Conservation (phyloP, 2,797 vertebrate genomes). For the Vultur gryphus region DNA sequence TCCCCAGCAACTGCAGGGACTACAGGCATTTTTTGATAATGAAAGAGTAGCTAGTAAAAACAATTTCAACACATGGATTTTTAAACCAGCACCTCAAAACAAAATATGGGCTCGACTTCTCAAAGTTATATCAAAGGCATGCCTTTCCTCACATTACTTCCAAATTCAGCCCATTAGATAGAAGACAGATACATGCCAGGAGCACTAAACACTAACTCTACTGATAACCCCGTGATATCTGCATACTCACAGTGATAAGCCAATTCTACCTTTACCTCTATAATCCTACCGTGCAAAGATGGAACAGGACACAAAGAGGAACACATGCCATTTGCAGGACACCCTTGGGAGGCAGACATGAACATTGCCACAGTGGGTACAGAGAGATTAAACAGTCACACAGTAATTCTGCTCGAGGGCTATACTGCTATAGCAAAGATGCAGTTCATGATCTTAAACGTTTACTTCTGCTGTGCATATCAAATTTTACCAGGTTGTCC, state of each 20-base stretch:
- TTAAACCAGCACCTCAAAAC: neutral
- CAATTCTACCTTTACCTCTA: neutral
- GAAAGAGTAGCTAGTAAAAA: neutral
- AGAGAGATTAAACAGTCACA: neutral
- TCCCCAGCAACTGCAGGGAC: neutral
- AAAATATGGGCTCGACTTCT: neutral
- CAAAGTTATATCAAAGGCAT: neutral
- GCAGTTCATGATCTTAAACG: neutral
- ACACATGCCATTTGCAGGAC: neutral
- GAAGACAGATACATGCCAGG: neutral
- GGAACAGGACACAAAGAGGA: neutral
- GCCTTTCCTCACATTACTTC: neutral
- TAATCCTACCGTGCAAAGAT: neutral
- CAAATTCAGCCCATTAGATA: neutral
- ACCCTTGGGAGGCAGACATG: neutral
- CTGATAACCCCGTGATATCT: neutral
- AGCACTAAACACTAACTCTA: neutral
- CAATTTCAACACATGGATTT: neutral
- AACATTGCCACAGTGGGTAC: neutral
- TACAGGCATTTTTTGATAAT: neutral
- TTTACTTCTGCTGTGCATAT: neutral
- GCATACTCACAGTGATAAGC: neutral
- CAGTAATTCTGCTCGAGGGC: neutral
- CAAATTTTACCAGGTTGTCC: neutral
- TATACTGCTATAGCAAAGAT: rapidly evolving